Conservation (phyloP, 2,888 invertebrate species). For the Hemicrepidius hirtus region DNA sequence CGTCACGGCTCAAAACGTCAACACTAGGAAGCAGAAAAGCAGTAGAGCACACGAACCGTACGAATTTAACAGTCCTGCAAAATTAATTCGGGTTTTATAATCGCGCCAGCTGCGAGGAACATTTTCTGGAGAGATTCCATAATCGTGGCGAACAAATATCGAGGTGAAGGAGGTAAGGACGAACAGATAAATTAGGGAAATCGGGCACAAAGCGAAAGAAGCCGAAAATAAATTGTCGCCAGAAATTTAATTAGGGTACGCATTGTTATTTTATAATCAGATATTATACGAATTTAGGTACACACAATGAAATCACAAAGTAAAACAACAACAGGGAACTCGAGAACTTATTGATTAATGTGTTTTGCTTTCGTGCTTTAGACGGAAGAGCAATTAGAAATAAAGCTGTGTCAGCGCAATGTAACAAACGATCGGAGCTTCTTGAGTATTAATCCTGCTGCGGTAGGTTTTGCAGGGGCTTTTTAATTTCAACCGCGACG, state of each 20-base stretch:
- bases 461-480: constrained; percentile 36
- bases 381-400: constrained; percentile 55
- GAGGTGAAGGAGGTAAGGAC: constrained; percentile 45
- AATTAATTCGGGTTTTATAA: constrained; percentile 49
- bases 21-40: constrained; percentile 32
- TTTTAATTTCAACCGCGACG: constrained; percentile 44
- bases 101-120: constrained; percentile 32
- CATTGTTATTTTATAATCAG: constrained; percentile 54
- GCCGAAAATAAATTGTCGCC: constrained; percentile 55
- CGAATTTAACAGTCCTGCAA: constrained; percentile 37
- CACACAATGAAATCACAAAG: constrained; percentile 52
- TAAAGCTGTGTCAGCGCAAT: constrained; percentile 54
- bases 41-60: constrained; percentile 34
- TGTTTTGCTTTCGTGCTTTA: constrained; percentile 52
- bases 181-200: constrained; percentile 53
- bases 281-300: constrained; percentile 53
- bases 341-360: constrained; percentile 55
- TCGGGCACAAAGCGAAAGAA: constrained; percentile 53
- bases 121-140: constrained; percentile 31
- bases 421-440: constrained; percentile 51
- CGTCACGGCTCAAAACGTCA: constrained; percentile 43
- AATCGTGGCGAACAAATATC: constrained; percentile 31
- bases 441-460: constrained; percentile 48
- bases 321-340: constrained; percentile 48
- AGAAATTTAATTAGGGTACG: constrained; percentile 58